Evolutionary conservation across 1,140 invertebrate species (phyloP).

Genomic region (Brachionus calyciflorus): DNA sequence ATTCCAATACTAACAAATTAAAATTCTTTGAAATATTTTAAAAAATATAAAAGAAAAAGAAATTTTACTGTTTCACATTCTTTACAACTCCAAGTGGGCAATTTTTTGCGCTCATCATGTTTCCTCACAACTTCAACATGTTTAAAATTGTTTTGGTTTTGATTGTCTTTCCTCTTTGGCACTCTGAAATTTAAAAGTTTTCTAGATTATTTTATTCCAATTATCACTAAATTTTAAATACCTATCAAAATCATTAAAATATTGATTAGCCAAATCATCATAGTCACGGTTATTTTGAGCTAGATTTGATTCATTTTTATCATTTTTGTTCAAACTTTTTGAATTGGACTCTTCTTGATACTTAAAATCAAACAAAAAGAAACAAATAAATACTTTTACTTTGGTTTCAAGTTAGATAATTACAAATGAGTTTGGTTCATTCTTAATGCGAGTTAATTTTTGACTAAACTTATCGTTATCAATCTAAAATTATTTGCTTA

Average conservation of each 20-base stretch:
- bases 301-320: neutral
- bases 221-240: no score
- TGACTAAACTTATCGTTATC: neutral
- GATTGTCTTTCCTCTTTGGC: conserved; percentile 8
- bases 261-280: neutral
- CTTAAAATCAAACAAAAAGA: neutral
- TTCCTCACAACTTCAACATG: conserved; percentile 54
- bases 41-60: neutral
- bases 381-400: no score
- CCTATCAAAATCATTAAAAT: conserved; percentile 32
- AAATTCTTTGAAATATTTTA: conserved; percentile 7
- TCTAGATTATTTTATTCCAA: no score
- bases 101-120: conserved; percentile 51
- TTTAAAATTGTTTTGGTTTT: neutral
- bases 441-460: no score
- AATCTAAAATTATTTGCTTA: neutral
- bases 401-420: no score
- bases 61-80: conserved; percentile 54
- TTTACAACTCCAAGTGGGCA: conserved; percentile 52
- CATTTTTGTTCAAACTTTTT: neutral
- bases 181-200: conserved; percentile 34
- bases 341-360: neutral
- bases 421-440: no score
- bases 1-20: conserved; percentile 4
- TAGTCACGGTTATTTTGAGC: neutral